Percentiles rank a stretch among this genome's conserved stretches.
Conservation (phyloP, 2,797 vertebrate species). For the Rhynchonycteris naso region DNA sequence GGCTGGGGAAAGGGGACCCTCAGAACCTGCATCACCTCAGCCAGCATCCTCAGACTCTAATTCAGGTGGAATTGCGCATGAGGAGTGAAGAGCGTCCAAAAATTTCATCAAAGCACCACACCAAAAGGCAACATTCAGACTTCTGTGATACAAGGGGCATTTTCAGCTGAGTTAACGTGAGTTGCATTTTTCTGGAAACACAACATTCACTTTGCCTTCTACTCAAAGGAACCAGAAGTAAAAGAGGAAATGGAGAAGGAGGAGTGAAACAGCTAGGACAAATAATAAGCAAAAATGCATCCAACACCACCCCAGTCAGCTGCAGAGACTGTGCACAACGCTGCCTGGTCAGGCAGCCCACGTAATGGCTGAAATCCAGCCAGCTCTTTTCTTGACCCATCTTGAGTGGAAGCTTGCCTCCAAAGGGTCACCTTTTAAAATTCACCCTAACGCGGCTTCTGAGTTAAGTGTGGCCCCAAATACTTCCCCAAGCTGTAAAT, state of each 20-base stretch:
- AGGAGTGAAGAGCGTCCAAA: background rate
- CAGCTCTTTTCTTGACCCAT: background rate
- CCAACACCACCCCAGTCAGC: background rate
- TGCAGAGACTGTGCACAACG: background rate
- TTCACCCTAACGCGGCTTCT: background rate
- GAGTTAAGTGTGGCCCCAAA: rapidly evolving
- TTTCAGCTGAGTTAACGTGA: background rate
- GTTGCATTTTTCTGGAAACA: background rate
- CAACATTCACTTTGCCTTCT: background rate
- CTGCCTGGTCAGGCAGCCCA: too few species aligned
- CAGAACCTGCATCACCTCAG: background rate
- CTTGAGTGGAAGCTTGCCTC: background rate
- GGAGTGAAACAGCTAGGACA: background rate
- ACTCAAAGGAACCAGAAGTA: background rate
- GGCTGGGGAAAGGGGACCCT: background rate
- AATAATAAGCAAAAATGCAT: background rate
- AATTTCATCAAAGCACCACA: background rate
- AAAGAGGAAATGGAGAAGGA: background rate
- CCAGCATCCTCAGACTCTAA: background rate
- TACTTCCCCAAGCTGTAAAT: background rate
- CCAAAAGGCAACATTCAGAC: background rate
- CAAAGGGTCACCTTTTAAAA: background rate
- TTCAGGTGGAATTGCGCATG: background rate
- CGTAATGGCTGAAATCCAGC: background rate
- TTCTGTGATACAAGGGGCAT: background rate